Conservation (phyloP, 2,888 invertebrate genomes). For the Apodemia mormo region DNA sequence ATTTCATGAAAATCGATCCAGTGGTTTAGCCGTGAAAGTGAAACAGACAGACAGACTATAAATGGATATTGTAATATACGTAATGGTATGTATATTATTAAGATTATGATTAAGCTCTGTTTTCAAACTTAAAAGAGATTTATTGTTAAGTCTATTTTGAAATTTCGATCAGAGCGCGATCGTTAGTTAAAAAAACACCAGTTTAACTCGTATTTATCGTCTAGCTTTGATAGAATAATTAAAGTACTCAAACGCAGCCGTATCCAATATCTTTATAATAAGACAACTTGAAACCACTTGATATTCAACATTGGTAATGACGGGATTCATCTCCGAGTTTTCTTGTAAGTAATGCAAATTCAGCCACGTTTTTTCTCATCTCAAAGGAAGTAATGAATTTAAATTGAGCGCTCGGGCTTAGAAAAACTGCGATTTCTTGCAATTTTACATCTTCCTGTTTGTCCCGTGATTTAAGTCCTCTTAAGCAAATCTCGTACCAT, state of each 20-base stretch:
- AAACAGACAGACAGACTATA: no score
- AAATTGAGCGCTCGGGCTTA: constrained; percentile 17
- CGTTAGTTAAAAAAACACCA: no score
- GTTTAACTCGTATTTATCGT: no score
- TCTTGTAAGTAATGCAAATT: constrained; percentile 13
- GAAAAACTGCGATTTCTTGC: constrained; percentile 18
- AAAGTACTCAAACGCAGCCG: not conserved
- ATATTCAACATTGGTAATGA: constrained; percentile 1
- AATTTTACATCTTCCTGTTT: constrained; percentile 17
- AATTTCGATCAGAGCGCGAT: no score
- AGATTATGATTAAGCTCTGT: no score
- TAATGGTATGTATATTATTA: no score
- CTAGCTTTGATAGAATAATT: not conserved
- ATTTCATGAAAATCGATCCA: no score
- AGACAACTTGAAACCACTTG: constrained; percentile 4
- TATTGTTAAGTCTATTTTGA: no score
- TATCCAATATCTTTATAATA: constrained; percentile 5
- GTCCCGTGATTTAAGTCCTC: constrained; percentile 8
- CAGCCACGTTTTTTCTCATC: constrained; percentile 8
- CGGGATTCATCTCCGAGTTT: constrained; percentile 6
- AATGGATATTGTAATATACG: no score
- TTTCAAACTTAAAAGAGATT: no score
- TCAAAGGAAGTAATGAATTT: constrained; percentile 18
- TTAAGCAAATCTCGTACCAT: not conserved
- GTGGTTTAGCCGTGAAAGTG: no score